A percentile compares a stretch with the other conserved stretches of the same genome.
phyloP scores from a whole-genome alignment of 2,113 vertebrate species.

The Vimba vimba region DNA sequence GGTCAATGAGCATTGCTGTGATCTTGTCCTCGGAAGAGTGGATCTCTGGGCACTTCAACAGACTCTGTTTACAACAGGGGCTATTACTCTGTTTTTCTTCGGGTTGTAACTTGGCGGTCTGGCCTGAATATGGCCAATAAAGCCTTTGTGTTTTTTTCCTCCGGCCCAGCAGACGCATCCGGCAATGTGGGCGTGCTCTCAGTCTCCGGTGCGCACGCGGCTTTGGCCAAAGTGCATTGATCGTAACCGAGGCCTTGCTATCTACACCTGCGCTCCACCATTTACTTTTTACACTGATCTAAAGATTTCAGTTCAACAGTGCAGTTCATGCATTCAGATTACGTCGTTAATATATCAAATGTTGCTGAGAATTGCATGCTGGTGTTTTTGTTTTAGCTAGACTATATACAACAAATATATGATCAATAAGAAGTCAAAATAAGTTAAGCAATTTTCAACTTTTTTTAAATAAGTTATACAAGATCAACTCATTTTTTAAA shows the following conservation, averaged over 20 bases:
- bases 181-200: constrained; percentile 64
- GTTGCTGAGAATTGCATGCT: constrained; percentile 17
- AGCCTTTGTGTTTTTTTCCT: constrained; percentile 75
- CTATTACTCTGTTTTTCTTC: constrained; percentile 80
- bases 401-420: too few relatives aligned
- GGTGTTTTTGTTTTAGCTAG: not conserved
- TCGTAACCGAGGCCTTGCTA: constrained; percentile 98
- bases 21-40: constrained; percentile 66
- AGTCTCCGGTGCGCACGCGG: constrained; percentile 66
- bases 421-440: too few relatives aligned
- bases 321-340: not conserved
- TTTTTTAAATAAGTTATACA: too few relatives aligned
- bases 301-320: not conserved
- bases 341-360: not conserved
- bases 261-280: constrained; percentile 56
- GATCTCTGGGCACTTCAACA: constrained; percentile 73
- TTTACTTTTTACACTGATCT: not conserved
- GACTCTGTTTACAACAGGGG: constrained; percentile 74
- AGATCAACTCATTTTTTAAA: too few relatives aligned
- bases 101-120: constrained; percentile 80
- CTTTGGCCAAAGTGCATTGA: constrained; percentile 86
- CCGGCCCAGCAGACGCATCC: constrained; percentile 74
- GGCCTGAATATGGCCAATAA: constrained; percentile 81
- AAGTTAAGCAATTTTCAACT: too few relatives aligned
- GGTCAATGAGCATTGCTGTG: constrained; percentile 14